These are phyloP conservation scores for Oscheius sp. DNA, from an alignment of 2,888 invertebrate species.

Conservation along the genomic window DNA sequence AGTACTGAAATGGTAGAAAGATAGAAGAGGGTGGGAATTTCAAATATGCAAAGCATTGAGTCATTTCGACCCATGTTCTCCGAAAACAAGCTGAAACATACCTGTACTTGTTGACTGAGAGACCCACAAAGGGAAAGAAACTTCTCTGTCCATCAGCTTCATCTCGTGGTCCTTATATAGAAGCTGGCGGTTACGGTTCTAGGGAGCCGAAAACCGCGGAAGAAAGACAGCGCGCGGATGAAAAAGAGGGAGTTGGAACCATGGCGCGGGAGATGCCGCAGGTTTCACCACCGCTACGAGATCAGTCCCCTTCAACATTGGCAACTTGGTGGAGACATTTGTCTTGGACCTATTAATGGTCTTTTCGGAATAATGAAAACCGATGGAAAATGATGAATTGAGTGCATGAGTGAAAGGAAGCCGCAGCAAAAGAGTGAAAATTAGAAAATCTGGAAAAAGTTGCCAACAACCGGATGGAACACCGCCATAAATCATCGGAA, in stretches of 20 bases:
- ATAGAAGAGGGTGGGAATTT: no score
- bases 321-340: constrained; percentile 11
- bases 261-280: constrained; percentile 6
- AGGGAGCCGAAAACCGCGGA: constrained; percentile 34
- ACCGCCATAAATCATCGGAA: no score
- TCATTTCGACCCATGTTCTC: no score
- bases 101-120: neutral
- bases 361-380: neutral
- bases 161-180: constrained; percentile 14
- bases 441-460: no score
- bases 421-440: no score
- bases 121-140: neutral
- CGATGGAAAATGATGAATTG: neutral
- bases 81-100: neutral
- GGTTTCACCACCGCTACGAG: constrained; percentile 4
- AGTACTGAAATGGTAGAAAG: no score
- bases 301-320: neutral
- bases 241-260: constrained; percentile 25
- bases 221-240: constrained; percentile 30
- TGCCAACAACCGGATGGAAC: no score
- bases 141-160: constrained; percentile 2
- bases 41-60: no score
- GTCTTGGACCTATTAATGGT: neutral
- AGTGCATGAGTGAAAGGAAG: no score
- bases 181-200: constrained; percentile 25